Percentiles rank a stretch among this genome's conserved stretches.
Conservation (phyloP, 2,797 vertebrate species). For the Rhynchotus rufescens region DNA sequence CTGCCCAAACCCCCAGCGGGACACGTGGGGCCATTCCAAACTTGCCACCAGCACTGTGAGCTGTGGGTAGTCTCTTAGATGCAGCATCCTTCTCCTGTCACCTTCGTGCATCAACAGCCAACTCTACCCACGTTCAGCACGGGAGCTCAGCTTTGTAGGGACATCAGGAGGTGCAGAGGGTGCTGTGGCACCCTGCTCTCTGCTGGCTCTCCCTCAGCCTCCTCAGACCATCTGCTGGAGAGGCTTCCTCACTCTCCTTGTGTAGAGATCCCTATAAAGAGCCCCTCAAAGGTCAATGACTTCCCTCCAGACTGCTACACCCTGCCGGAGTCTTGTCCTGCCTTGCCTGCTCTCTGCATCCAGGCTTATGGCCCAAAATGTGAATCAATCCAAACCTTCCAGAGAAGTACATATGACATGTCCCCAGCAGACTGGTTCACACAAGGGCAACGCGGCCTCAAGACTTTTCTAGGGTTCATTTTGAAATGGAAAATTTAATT, state of each 20-base stretch:
- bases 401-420: not conserved
- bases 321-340: not conserved
- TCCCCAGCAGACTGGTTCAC: not conserved
- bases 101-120: not conserved
- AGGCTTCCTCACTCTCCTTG: not conserved
- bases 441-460: not conserved
- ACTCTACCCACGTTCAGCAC: rapidly evolving
- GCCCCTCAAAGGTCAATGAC: not conserved
- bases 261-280: not conserved
- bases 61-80: not conserved
- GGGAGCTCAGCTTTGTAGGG: not conserved
- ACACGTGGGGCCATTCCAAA: not conserved
- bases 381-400: not conserved
- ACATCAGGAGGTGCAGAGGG: rapidly evolving
- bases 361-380: not conserved
- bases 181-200: not conserved
- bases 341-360: not conserved
- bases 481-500: not conserved
- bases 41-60: not conserved
- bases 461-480: not conserved
- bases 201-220: not conserved
- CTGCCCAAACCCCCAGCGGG: not conserved
- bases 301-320: not conserved
- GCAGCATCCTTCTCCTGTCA: not conserved
- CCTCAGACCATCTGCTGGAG: not conserved